These are phyloP conservation scores for Dicrurus megarhynchus DNA, from an alignment of 2,113 vertebrate species.

Conservation along the genomic window DNA sequence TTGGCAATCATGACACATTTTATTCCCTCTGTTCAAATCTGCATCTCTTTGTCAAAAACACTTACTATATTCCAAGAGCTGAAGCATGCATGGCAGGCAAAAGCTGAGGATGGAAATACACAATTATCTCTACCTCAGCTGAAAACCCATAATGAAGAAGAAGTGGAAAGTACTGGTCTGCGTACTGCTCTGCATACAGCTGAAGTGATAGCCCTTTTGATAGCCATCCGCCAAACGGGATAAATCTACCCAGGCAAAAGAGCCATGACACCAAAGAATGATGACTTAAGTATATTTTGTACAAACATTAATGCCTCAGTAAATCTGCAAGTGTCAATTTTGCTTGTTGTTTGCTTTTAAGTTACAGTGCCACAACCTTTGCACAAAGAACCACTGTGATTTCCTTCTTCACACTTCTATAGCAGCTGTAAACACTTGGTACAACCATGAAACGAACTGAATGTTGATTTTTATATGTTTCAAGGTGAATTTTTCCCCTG, in stretches of 20 bases:
- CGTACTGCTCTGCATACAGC: accelerated
- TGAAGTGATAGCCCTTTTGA: not conserved
- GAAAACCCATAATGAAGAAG: not conserved
- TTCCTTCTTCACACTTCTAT: not conserved
- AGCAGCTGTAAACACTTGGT: not conserved
- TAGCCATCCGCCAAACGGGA: not conserved
- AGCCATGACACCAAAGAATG: not conserved
- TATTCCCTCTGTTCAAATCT: not conserved
- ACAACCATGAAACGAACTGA: not conserved
- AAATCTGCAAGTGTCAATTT: not conserved
- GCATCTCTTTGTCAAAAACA: not conserved
- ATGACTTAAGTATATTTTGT: not conserved
- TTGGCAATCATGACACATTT: not conserved
- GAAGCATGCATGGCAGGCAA: not conserved
- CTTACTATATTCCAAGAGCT: not conserved
- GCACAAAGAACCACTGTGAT: not conserved
- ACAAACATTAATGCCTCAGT: not conserved
- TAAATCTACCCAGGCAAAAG: not conserved
- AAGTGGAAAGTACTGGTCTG: not conserved
- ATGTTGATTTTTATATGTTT: not conserved
- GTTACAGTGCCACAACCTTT: not conserved
- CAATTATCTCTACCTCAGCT: not conserved
- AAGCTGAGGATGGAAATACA: not conserved
- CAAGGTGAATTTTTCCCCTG: not conserved
- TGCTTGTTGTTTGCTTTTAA: not conserved